Conservation (phyloP, 2,888 invertebrate species). For the Caenorhabditis virilis region DNA sequence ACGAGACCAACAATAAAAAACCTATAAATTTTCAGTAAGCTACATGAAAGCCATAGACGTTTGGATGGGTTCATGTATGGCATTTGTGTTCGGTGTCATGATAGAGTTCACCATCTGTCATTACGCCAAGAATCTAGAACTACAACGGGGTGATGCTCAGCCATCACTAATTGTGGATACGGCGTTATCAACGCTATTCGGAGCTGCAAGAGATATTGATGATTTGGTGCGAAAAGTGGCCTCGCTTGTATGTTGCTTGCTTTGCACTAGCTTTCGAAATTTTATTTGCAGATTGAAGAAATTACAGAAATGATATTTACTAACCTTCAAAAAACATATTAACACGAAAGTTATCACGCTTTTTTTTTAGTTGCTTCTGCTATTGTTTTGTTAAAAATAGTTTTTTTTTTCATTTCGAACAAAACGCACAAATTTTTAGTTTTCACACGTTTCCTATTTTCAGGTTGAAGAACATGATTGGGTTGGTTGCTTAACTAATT, state of each 20-base stretch:
- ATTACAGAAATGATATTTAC: too few relatives aligned
- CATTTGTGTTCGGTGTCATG: conserved; percentile 68
- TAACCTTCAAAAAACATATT: too few relatives aligned
- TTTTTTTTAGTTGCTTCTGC: conserved; percentile 19
- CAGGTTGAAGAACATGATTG: conserved; percentile 38
- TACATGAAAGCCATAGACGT: conserved; percentile 69
- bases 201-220: conserved; percentile 55
- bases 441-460: conserved; percentile 16
- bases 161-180: conserved; percentile 63
- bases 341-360: too few relatives aligned
- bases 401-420: background rate
- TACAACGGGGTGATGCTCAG: conserved; percentile 43
- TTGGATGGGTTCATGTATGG: conserved; percentile 70
- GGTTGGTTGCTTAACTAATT: conserved; percentile 21
- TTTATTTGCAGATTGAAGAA: too few relatives aligned
- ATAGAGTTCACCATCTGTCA: conserved; percentile 68
- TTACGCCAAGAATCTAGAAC: conserved; percentile 65
- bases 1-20: too few relatives aligned
- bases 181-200: conserved; percentile 65
- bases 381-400: background rate
- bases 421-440: background rate
- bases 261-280: conserved; percentile 23
- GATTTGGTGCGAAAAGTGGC: conserved; percentile 55
- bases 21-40: conserved; percentile 47
- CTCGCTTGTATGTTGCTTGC: conserved; percentile 43